phyloP scores from a whole-genome alignment of 2,113 vertebrate species.

The Chionomys nivalis region DNA sequence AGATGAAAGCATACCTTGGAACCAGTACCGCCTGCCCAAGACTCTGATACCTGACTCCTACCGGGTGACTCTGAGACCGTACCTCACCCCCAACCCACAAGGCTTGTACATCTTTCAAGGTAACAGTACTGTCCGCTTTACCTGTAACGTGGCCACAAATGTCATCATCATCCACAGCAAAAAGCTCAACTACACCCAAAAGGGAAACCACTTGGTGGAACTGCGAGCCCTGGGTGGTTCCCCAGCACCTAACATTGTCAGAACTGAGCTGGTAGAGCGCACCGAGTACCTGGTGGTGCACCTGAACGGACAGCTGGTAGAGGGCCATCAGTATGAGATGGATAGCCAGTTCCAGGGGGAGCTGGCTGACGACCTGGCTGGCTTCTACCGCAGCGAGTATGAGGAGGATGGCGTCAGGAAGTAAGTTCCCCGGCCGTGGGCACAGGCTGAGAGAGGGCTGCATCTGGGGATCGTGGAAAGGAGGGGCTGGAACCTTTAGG shows the following conservation, averaged over 20 bases:
- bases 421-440: conserved; percentile 83
- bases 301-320: conserved; percentile 73
- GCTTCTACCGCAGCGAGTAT: conserved; percentile 97
- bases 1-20: conserved; percentile 84
- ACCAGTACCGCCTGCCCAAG: conserved; percentile 89
- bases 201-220: background rate
- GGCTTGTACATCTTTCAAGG: conserved; percentile 91
- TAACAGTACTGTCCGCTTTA: conserved; percentile 87
- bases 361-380: conserved; percentile 92
- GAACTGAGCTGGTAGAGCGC: conserved; percentile 82
- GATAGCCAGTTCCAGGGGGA: conserved; percentile 88
- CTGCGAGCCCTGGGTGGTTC: background rate
- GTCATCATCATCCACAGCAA: conserved; percentile 94
- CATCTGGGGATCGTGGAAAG: fast-evolving
- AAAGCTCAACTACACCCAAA: conserved; percentile 89
- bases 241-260: conserved; percentile 54
- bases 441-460: background rate
- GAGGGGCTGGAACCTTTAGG: background rate
- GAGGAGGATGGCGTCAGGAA: conserved; percentile 77
- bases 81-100: conserved; percentile 68
- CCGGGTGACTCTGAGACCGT: conserved; percentile 89
- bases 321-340: conserved; percentile 84
- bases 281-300: conserved; percentile 93
- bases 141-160: conserved; percentile 86
- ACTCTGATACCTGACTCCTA: conserved; percentile 88